Evolutionary conservation across 2,888 invertebrate genomes (phyloP), one percentile per base, ranked within the genome.

Genomic region (Calameuta filiformis): DNA sequence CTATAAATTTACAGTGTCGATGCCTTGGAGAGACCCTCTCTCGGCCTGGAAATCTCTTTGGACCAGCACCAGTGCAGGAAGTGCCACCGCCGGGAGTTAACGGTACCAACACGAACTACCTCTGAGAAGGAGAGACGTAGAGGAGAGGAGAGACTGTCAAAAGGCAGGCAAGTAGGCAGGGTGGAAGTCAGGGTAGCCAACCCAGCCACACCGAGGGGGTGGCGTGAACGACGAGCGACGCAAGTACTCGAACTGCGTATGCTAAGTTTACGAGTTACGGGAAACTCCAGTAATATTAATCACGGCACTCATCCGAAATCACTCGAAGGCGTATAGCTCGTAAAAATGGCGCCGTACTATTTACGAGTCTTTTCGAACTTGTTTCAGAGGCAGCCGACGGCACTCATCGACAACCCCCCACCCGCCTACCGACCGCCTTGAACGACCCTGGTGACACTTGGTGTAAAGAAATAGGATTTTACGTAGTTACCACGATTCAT

Each of bases 201-300:
- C 56, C 56, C 56, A 56, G 56, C 9, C 9, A 3, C 9, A 23
- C 9, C 56, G 9, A 23, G 74, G 77, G 73, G 73, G 30, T 37
- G 74, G 35, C 74, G 69, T 40, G 79, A 73, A 75, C 33, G 80
- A 76, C 56, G 81, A 82, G 78, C 75, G 80, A 73, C 81, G 79
- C 83, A 83, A 85, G 86, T 85, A 82, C 84, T 82, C 79, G 80
- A 85, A 83, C 85, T 84, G 83, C 87, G 87, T 87, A 87, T 85
- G 87, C 87, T 86, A 89, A 89, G 89, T 90, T 90, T 90, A 91
- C 89, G 90, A 91, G 88, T 91, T 89, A 85, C 86, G 87, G 87
- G 85, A 90, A 56, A 90, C 89, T 90, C 89, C 87, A 89, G 89
- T 90, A 88, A 90, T 90, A 91, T 90, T 91, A 90, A 91, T 91